These are phyloP conservation scores for Engystomops pustulosus DNA, from an alignment of 2,113 vertebrate genomes.

Conservation along the genomic window DNA sequence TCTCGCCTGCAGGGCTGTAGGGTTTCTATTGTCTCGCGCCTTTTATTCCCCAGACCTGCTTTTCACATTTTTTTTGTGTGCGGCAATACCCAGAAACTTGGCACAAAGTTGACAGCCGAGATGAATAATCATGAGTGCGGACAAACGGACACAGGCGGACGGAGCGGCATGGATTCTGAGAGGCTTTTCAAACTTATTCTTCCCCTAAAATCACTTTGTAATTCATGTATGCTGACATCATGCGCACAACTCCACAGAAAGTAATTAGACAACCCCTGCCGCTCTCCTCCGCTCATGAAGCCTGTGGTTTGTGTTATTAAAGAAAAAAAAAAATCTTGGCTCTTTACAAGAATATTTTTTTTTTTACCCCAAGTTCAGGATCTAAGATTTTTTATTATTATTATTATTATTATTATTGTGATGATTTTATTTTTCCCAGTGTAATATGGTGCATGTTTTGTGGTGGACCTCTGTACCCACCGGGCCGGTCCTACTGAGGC, in stretches of 20 bases:
- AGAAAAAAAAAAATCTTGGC: slow-evolving; percentile 42
- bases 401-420: slow-evolving; percentile 8
- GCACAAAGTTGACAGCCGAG: slow-evolving; percentile 33
- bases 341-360: slow-evolving; percentile 38
- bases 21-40: slow-evolving; percentile 46
- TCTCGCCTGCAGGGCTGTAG: slow-evolving; percentile 14
- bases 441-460: too few species aligned
- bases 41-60: slow-evolving; percentile 49
- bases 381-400: background rate
- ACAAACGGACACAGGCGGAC: slow-evolving; percentile 49
- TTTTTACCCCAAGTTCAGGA: slow-evolving; percentile 47
- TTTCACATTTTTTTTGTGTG: slow-evolving; percentile 50
- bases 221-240: slow-evolving; percentile 48
- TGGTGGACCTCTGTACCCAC: background rate
- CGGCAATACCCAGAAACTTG: slow-evolving; percentile 51
- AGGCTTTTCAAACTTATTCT: slow-evolving; percentile 53
- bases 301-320: slow-evolving; percentile 55
- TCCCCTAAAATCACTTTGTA: slow-evolving; percentile 53
- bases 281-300: slow-evolving; percentile 33
- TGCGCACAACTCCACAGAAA: slow-evolving; percentile 35
- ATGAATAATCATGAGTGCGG: slow-evolving; percentile 51
- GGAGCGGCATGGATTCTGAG: slow-evolving; percentile 46
- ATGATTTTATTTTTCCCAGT: too few species aligned
- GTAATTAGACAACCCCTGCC: slow-evolving; percentile 58
- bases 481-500: too few species aligned